phyloP scores from a whole-genome alignment of 2,113 vertebrate species.

The Chaenocephalus aceratus region DNA sequence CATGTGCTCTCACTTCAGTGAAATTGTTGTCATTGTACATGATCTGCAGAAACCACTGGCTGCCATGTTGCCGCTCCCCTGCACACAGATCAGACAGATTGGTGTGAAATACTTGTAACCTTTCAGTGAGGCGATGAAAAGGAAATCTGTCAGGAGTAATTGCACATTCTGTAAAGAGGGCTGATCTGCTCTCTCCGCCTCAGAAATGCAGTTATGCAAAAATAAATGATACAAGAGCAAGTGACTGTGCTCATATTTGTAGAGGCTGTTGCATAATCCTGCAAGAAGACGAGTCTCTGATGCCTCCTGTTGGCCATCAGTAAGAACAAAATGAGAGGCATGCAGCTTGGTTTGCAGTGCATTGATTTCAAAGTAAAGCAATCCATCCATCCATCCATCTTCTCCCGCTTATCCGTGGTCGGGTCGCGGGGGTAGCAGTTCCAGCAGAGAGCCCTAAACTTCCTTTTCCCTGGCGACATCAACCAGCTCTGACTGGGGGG shows the following conservation, averaged over 20 bases:
- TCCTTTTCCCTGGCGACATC: no score
- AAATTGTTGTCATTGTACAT: constrained; percentile 41
- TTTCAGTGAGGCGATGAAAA: constrained; percentile 33
- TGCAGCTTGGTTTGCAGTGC: constrained; percentile 1
- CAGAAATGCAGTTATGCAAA: constrained; percentile 48
- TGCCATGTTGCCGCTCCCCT: constrained; percentile 31
- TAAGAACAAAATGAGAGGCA: not conserved
- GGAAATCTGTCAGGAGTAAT: constrained; percentile 24
- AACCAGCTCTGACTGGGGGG: no score
- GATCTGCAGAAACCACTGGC: constrained; percentile 27
- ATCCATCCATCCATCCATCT: not conserved
- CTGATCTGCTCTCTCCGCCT: constrained; percentile 25
- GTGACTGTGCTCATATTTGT: constrained; percentile 52
- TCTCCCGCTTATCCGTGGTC: no score
- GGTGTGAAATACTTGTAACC: constrained; percentile 26
- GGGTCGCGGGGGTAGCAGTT: no score
- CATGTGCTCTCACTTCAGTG: constrained; percentile 17
- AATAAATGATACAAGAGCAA: constrained; percentile 43
- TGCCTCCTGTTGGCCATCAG: constrained; percentile 69
- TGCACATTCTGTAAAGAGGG: constrained; percentile 40
- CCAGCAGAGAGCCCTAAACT: no score
- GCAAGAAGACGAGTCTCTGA: constrained; percentile 18
- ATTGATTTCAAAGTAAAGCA: not conserved
- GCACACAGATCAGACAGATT: constrained; percentile 25
- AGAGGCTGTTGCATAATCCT: constrained; percentile 63